Percentiles rank a stretch among this genome's conserved stretches.
Conservation (phyloP, 1,140 invertebrate species). For the Drosophila funebris region DNA sequence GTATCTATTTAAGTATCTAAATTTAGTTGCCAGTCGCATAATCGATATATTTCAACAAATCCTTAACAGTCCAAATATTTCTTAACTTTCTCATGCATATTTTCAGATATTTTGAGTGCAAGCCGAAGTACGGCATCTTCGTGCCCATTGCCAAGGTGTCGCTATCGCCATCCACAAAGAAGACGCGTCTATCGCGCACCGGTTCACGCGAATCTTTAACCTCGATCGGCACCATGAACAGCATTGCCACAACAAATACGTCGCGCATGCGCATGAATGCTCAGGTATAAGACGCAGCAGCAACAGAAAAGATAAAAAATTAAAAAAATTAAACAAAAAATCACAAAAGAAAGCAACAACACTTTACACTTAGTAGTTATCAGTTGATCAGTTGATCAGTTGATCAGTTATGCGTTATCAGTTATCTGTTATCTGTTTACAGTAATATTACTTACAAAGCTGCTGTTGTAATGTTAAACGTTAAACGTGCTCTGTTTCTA, state of each 20-base stretch:
- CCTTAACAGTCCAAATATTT: too few relatives aligned
- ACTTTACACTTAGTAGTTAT: constrained; percentile 17
- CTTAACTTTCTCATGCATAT: not conserved
- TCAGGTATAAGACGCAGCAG: constrained; percentile 76
- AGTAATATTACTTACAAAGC: not conserved
- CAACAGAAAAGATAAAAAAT: not conserved
- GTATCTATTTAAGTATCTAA: too few relatives aligned
- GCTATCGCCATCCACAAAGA: constrained; percentile 90
- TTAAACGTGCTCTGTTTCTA: constrained; percentile 25
- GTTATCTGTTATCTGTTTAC: constrained; percentile 28
- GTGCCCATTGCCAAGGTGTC: constrained; percentile 94
- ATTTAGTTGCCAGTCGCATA: not conserved
- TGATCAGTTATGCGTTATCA: constrained; percentile 18
- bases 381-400: too few relatives aligned
- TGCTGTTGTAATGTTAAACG: constrained; percentile 24
- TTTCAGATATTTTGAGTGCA: constrained; percentile 96
- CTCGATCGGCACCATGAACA: constrained; percentile 89
- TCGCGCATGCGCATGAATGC: constrained; percentile 83
- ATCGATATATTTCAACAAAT: not conserved
- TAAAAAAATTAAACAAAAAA: constrained; percentile 7
- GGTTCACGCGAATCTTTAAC: constrained; percentile 94
- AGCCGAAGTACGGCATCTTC: constrained; percentile 95
- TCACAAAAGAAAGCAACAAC: not conserved
- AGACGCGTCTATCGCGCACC: constrained; percentile 88
- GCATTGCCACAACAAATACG: constrained; percentile 87